These are phyloP conservation scores for Xerus inauris DNA, from an alignment of 2,113 vertebrate genomes.

Conservation along the genomic window DNA sequence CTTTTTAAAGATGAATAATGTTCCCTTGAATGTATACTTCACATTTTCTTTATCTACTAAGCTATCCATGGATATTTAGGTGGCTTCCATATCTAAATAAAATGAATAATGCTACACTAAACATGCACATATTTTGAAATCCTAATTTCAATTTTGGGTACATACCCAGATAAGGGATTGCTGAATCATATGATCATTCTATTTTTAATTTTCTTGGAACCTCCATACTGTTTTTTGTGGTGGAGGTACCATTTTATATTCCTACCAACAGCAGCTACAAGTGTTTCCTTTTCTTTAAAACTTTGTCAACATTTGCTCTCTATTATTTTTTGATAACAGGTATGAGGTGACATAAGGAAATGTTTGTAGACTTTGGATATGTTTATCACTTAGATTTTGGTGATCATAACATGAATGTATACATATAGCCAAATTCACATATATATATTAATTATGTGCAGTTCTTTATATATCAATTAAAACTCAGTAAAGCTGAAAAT, in stretches of 20 bases:
- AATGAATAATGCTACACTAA: not conserved
- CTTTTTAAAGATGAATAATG: too few relatives aligned
- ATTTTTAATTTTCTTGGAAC: not conserved
- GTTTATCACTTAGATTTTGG: not conserved
- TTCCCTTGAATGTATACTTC: too few relatives aligned
- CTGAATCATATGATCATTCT: not conserved
- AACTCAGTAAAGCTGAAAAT: not conserved
- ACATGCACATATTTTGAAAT: not conserved
- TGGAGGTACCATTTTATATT: not conserved
- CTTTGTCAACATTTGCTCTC: not conserved
- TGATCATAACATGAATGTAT: not conserved
- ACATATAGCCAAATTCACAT: not conserved
- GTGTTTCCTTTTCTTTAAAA: not conserved
- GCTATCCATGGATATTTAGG: not conserved
- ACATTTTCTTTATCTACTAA: too few relatives aligned
- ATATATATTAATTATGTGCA: not conserved
- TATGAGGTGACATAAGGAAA: not conserved
- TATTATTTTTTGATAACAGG: not conserved
- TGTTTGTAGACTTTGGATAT: not conserved
- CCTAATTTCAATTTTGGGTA: not conserved
- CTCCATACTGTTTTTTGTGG: not conserved
- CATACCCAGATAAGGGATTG: not conserved
- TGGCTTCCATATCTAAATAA: not conserved
- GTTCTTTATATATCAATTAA: not conserved
- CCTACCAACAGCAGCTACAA: not conserved